phyloP scores from a whole-genome alignment of 2,888 invertebrate genomes.

The Willowsia nigromaculata region DNA sequence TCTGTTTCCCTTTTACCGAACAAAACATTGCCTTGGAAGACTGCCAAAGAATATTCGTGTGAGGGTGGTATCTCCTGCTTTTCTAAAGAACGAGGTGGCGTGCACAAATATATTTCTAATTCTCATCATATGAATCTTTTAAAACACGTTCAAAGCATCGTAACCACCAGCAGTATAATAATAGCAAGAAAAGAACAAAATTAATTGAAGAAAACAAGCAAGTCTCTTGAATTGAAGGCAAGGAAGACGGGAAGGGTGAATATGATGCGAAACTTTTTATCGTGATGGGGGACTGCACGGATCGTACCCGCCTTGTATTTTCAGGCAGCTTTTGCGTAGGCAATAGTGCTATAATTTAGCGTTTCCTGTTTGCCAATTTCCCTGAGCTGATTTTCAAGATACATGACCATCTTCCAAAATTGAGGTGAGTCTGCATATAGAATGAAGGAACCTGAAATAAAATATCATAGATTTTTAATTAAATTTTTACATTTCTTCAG shows the following conservation, averaged over 20 bases:
- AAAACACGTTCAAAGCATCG: background rate
- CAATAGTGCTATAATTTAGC: slow-evolving; percentile 90
- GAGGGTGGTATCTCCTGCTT: background rate
- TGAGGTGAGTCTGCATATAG: slow-evolving; percentile 82
- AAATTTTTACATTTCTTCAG: too few species aligned
- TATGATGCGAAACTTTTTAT: background rate
- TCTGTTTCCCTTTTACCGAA: background rate
- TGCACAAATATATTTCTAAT: background rate
- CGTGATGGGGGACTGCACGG: slow-evolving; percentile 51
- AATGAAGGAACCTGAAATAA: background rate
- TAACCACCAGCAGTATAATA: too few species aligned
- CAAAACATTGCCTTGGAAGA: background rate
- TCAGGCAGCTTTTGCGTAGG: slow-evolving; percentile 89
- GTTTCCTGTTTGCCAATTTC: slow-evolving; percentile 90
- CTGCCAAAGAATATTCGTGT: background rate
- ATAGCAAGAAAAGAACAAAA: background rate
- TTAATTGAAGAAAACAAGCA: background rate
- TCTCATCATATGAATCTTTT: slow-evolving; percentile 30
- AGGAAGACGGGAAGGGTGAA: background rate
- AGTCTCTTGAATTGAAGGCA: background rate
- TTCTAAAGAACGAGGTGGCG: background rate
- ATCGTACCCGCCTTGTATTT: slow-evolving; percentile 50
- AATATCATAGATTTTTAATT: slow-evolving; percentile 38
- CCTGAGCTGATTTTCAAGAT: slow-evolving; percentile 89
- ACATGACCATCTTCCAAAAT: slow-evolving; percentile 87